Evolutionary conservation across 2,797 vertebrate genomes (phyloP), one percentile per base, ranked within the genome.

Genomic region (Lutjanus argentimaculatus): DNA sequence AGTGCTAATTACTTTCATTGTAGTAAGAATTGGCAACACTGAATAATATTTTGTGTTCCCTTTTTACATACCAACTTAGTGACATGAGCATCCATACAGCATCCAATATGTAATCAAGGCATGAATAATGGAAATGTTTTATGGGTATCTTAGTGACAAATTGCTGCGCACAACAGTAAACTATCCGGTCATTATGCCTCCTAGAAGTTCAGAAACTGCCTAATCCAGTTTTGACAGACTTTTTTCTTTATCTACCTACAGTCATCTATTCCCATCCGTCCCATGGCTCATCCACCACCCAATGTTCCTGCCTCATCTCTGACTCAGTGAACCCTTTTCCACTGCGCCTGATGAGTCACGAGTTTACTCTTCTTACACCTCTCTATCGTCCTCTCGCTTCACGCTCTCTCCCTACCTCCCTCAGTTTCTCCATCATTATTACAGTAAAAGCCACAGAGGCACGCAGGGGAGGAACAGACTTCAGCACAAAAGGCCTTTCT

Each of bases 301-400:
- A 70, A 40, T 59, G 84, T 85, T 88, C 67, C 85, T 74, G 79
- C 82, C 73, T 86, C 92, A 83, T 73, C 90, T 89, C 85, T 94
- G 94, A 95, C 92, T 94, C 91, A 91, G 82, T 89, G 79, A 89
- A 91, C 86, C 43, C 83, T 80, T 86, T 79, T 88, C 87, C 90
- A 84, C 79, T 65, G 89, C 55, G 77, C 79, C 88, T 69, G 85
- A 86, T 92, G 92, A 95, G 86, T 95, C 94, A 94, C 83, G 46
- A 85, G 83, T 91, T 89, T 83, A 91, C 85, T 89, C 89, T 86
- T 80, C 85, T 90, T 78, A 82, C 85, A 92, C 87, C 91, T 90
- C 89, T 79, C 89, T 66, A 67, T 83, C 66, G 3, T 53, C 63
- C 87, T 83, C 83, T 79, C 45, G 36, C 79, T 69, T 67, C 59